Evolutionary conservation across 2,888 invertebrate genomes (phyloP).

Genomic region (Drosophila neutralis): DNA sequence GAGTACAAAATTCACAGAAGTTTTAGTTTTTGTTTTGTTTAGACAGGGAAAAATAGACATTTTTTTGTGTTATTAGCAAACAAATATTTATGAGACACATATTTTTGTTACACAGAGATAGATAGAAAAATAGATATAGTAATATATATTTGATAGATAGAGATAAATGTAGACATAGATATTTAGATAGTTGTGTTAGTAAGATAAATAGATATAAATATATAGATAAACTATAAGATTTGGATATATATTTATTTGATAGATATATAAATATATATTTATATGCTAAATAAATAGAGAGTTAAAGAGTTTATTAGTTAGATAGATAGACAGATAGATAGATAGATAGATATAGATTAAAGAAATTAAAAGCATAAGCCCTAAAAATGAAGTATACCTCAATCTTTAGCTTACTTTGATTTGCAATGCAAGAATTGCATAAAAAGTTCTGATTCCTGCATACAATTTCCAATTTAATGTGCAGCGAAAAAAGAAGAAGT

Average conservation of each 20-base stretch:
- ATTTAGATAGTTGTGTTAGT: not conserved
- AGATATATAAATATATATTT: not conserved
- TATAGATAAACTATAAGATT: not conserved
- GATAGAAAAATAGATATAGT: not conserved
- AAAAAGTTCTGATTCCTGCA: not conserved
- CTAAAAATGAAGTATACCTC: not conserved
- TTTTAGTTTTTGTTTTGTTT: slow-evolving; percentile 2
- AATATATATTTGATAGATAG: not conserved
- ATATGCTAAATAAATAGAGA: not conserved
- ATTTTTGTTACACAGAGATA: not conserved
- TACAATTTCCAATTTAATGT: not conserved
- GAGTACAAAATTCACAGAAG: not conserved
- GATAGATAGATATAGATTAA: not conserved
- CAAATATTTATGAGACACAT: not conserved
- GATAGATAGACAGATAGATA: not conserved
- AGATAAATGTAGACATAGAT: slow-evolving; percentile 3
- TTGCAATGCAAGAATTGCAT: not conserved
- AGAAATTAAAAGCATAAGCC: not conserved
- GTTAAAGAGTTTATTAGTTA: not conserved
- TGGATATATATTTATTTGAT: not conserved
- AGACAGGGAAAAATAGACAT: slow-evolving; percentile 10
- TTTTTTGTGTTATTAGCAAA: not conserved
- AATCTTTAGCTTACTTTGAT: not conserved
- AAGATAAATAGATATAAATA: not conserved
- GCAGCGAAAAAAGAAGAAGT: not conserved